Evolutionary conservation across 2,888 invertebrate genomes (phyloP), one percentile per base, ranked within the genome.

Genomic region (Tethea ocularis): DNA sequence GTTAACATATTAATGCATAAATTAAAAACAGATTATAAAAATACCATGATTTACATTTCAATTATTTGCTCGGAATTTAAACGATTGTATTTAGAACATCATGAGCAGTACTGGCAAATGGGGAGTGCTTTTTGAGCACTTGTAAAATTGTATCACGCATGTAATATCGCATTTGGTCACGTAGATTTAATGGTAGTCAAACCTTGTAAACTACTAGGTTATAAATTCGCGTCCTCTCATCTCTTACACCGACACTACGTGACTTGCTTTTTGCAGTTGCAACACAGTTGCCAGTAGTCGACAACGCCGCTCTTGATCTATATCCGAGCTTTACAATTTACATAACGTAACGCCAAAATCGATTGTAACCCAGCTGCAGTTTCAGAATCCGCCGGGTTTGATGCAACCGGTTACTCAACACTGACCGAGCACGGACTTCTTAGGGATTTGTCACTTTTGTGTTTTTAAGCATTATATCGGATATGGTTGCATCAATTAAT

Each of bases 291-390:
- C 51, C 38, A 23, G 46, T 46, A 46, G 46, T 46, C 55, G 54
- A 57, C 60, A 41, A 20, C 46, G 53, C 53, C 67, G 68, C 67
- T 69, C 75, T 69, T 71, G 75, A 72, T 72, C 71, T 72, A 68
- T 41, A 33, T 54, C 29, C 33, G 53, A 29, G n/a, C 26, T 52
- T 57, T 52, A 52, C 57, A 33, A 59, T 41, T 41, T 41, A 46
- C 46, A 33, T 52, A 53, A 57, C 51, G 33, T 58, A 55, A 62
- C 56, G 13, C 52, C 57, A 11, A 57, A 60, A 57, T 33, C 41
- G 54, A 41, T 58, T 46, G 33, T 57, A 52, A 24, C 56, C n/a
- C n/a, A 13, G n/a, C 22, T 55, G 56, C 59, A 56, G 57, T n/a
- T 41, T 17, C 56, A 33, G 59, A 55, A 51, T 59, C 52, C 52